These are phyloP conservation scores for Bombus sylvicola DNA, from an alignment of 1,140 invertebrate species.

Conservation along the genomic window DNA sequence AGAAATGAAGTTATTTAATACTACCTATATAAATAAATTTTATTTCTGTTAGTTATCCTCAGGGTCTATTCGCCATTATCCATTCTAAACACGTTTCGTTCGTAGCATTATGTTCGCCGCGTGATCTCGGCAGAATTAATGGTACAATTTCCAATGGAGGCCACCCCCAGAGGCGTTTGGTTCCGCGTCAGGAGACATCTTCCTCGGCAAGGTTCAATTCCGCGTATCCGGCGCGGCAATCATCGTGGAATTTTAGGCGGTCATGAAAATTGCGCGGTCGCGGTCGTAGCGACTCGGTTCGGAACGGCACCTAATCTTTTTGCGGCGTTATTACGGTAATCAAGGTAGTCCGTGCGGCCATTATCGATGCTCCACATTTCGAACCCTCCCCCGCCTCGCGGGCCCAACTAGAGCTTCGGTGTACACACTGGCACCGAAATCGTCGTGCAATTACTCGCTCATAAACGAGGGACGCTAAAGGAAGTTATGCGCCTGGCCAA, in stretches of 20 bases:
- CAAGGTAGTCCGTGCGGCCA: conserved; percentile 22
- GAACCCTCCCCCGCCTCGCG: conserved; percentile 30
- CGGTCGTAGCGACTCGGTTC: not conserved
- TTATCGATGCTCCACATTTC: conserved; percentile 56
- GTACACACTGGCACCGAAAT: conserved; percentile 60
- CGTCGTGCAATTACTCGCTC: conserved; percentile 72
- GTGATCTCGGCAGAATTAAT: not conserved
- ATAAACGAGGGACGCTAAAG: conserved; percentile 71
- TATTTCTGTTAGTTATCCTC: too few species aligned
- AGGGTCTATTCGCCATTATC: too few species aligned
- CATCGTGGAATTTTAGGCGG: conserved; percentile 42
- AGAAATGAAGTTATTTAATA: too few species aligned
- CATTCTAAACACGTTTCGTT: not conserved
- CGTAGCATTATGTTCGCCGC: not conserved
- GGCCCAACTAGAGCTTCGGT: not conserved
- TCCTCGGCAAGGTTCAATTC: not conserved
- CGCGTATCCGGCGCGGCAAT: conserved; percentile 7
- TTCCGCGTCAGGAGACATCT: conserved; percentile 13
- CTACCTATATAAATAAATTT: too few species aligned
- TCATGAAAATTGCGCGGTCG: conserved; percentile 21
- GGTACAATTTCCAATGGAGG: not conserved
- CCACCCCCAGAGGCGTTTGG: not conserved
- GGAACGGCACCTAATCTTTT: conserved; percentile 41
- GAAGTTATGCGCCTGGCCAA: conserved; percentile 67
- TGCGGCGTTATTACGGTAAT: conserved; percentile 50